Conservation (phyloP, 1,140 invertebrate species). For the Cotesia typhae region DNA sequence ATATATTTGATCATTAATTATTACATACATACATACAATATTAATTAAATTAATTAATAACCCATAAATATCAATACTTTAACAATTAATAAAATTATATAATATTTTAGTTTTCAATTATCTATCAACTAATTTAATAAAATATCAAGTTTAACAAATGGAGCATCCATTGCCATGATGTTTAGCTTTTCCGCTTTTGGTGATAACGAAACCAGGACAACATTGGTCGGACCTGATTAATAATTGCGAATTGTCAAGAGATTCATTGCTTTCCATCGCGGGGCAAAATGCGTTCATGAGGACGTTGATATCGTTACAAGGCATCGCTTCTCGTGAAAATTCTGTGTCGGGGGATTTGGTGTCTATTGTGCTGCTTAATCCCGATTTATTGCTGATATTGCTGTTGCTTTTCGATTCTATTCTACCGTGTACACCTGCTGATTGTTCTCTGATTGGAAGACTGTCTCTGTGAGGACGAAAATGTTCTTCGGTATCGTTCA, state of each 20-base stretch:
- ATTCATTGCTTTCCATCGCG: slow-evolving; percentile 41
- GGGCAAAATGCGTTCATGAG: slow-evolving; percentile 16
- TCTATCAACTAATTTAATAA: background rate
- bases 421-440: slow-evolving; percentile 39
- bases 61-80: too few relatives aligned
- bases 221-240: slow-evolving; percentile 57
- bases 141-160: slow-evolving; percentile 38
- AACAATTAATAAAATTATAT: too few relatives aligned
- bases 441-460: slow-evolving; percentile 43
- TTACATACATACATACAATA: too few relatives aligned
- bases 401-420: slow-evolving; percentile 44
- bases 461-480: slow-evolving; percentile 65
- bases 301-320: slow-evolving; percentile 15
- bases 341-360: slow-evolving; percentile 20
- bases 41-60: too few relatives aligned
- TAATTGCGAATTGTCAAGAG: slow-evolving; percentile 48
- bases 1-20: too few relatives aligned
- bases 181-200: slow-evolving; percentile 54
- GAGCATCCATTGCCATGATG: slow-evolving; percentile 54
- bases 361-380: too few relatives aligned
- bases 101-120: too few relatives aligned
- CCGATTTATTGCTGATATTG: background rate
- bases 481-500: slow-evolving; percentile 69
- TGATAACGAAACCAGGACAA: slow-evolving; percentile 60
- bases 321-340: slow-evolving; percentile 32